phyloP scores from a whole-genome alignment of 2,113 vertebrate species.

The Sakesphorus luctuosus region DNA sequence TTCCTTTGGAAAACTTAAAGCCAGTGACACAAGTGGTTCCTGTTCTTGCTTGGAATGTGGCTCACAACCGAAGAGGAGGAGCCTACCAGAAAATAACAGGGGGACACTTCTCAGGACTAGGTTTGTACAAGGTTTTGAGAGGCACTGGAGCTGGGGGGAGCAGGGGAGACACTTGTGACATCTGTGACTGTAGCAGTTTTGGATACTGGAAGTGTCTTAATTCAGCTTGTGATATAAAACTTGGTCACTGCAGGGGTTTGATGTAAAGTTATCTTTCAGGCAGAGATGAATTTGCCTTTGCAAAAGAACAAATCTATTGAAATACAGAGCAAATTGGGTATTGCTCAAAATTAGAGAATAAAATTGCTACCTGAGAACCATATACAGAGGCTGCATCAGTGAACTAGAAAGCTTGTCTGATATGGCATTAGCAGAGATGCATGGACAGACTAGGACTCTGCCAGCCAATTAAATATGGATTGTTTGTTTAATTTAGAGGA shows the following conservation, averaged over 20 bases:
- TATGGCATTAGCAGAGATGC: background rate
- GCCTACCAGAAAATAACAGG: slow-evolving; percentile 75
- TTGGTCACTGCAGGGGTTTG: background rate
- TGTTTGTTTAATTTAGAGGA: background rate
- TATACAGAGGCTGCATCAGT: background rate
- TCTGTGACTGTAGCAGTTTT: background rate
- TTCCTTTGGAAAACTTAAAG: slow-evolving; percentile 89
- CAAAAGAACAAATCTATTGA: background rate
- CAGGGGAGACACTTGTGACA: rapidly evolving
- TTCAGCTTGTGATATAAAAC: background rate
- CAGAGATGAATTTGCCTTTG: background rate
- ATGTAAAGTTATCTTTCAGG: background rate
- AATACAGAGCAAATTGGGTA: background rate
- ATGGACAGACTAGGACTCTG: background rate
- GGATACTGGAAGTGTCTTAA: background rate
- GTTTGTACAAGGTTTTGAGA: slow-evolving; percentile 70
- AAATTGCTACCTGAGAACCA: background rate
- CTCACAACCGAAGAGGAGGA: slow-evolving; percentile 80
- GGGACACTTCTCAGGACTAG: slow-evolving; percentile 78
- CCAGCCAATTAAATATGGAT: background rate
- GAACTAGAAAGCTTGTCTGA: background rate
- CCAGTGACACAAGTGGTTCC: slow-evolving; percentile 86
- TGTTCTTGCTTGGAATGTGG: slow-evolving; percentile 86
- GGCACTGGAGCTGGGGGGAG: rapidly evolving
- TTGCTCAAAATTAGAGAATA: background rate